A percentile compares a stretch with the other conserved stretches of the same genome.
These are phyloP conservation scores for Delia radicum DNA, from an alignment of 1,140 invertebrate genomes.

Conservation along the genomic window DNA sequence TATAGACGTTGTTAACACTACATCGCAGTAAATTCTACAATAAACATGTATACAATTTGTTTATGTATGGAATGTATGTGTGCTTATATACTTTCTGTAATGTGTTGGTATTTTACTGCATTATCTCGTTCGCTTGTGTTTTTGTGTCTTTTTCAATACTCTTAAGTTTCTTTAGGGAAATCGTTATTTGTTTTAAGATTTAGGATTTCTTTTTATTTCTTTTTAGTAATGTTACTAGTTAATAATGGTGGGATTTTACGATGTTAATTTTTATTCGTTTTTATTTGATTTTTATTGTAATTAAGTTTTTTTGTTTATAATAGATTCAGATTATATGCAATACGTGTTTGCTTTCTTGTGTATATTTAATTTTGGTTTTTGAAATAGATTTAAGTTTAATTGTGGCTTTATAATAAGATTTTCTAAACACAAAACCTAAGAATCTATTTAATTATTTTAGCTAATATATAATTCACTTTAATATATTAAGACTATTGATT, in stretches of 20 bases:
- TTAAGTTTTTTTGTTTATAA: neutral
- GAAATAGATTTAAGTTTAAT: neutral
- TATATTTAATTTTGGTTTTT: neutral
- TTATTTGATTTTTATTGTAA: neutral
- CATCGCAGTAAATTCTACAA: neutral
- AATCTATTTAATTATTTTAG: no score
- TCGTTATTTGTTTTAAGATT: neutral
- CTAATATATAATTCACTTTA: no score
- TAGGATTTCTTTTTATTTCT: neutral
- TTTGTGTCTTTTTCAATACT: neutral
- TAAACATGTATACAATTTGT: neutral
- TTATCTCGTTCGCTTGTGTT: neutral
- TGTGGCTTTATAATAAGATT: neutral
- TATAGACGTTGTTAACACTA: neutral
- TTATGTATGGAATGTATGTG: neutral
- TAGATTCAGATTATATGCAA: no score
- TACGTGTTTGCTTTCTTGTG: neutral
- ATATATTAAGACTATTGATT: no score
- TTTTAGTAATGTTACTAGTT: neutral
- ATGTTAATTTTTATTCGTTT: neutral
- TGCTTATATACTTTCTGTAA: neutral
- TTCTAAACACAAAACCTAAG: neutral
- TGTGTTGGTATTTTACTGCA: neutral
- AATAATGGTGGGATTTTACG: neutral
- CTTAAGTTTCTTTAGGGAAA: neutral